Evolutionary conservation across 1,140 invertebrate species (phyloP), one percentile per base, ranked within the genome.

Genomic region (Uloborus diversus): DNA sequence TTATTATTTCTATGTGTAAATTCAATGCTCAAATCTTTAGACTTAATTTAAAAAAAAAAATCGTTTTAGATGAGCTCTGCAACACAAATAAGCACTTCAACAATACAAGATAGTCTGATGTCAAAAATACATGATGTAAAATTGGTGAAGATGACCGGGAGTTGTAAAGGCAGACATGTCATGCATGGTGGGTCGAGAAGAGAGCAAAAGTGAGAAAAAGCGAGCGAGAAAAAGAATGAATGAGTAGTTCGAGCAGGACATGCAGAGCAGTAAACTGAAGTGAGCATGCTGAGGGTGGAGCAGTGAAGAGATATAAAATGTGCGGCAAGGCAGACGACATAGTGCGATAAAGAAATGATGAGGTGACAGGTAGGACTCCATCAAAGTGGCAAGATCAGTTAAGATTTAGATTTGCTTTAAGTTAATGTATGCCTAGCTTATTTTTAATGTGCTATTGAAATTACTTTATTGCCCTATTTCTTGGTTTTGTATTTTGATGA

Each of bases 301-400:
- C 27, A 66, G 47, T 65, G 73, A 78, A 78, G 61, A 65, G 73
- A 76, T 11, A 53, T 28, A 32, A 56, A 37, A 35, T 65, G 69
- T 65, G 73, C 47, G 47, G 37, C 27, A 65, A n/a, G 62, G 59
- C 47, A 37, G 49, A 64, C 17, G 47, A 35, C 33, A 75, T 4
- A 75, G 70, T 75, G 70, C 70, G 17, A 11, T 65, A 64, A 76
- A 47, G 32, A 76, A 76, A 76, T 65, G n/a, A 65, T 76, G 61
- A 76, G 73, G 73, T 76, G 73, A 76, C 13, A 30, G 73, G 62
- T 56, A 78, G 73, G 73, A 65, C 62, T 66, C 32, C 61, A 66
- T 20, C 37, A 42, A 30, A 53, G 73, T 78, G 73, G 73, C 62
- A 78, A 47, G 33, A 37, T 33, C n/a, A n/a, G n/a, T n/a, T n/a